A percentile compares a stretch with the other conserved stretches of the same genome.
phyloP scores from a whole-genome alignment of 2,113 vertebrate species.

The Ceratotherium simum region DNA sequence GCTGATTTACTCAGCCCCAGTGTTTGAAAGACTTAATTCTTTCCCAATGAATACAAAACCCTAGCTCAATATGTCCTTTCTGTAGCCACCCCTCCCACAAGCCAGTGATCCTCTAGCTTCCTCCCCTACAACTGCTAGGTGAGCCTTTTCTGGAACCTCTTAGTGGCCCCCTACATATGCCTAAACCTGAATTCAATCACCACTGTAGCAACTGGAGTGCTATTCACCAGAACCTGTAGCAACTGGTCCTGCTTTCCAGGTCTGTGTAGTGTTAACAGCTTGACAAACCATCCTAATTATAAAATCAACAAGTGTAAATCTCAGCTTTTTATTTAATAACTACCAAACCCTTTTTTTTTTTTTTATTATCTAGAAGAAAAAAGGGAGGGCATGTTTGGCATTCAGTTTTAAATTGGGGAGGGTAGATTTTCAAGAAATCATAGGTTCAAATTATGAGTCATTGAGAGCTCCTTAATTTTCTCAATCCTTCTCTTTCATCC shows the following conservation, averaged over 20 bases:
- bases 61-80: not conserved
- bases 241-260: not conserved
- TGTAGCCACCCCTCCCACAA: not conserved
- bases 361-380: not conserved
- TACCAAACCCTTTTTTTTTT: not conserved
- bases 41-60: not conserved
- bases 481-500: not conserved
- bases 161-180: not conserved
- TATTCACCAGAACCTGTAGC: not conserved
- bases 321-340: not conserved
- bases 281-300: not conserved
- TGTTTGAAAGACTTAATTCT: slow-evolving; percentile 24
- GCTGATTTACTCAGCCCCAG: not conserved
- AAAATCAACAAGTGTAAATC: not conserved
- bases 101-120: not conserved
- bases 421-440: not conserved
- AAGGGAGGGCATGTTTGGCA: not conserved
- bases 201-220: not conserved
- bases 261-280: not conserved
- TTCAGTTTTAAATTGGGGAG: not conserved
- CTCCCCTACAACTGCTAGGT: not conserved
- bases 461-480: not conserved
- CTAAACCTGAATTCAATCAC: not conserved
- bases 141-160: not conserved
- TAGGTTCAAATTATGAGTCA: slow-evolving; percentile 27